These are phyloP conservation scores for Myotis findleyi DNA, from an alignment of 2,797 vertebrate genomes.

Conservation along the genomic window DNA sequence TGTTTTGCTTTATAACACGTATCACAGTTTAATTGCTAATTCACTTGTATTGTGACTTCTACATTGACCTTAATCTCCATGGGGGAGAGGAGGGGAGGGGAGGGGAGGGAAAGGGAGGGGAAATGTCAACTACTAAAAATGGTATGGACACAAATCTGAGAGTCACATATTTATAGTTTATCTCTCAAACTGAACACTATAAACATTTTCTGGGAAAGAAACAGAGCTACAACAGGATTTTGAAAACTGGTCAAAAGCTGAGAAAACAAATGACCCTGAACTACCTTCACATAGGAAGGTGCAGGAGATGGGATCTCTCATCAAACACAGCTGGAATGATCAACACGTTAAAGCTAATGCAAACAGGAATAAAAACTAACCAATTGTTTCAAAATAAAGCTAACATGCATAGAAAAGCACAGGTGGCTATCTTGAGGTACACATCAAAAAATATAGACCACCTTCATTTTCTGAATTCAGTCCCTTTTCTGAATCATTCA, in stretches of 20 bases:
- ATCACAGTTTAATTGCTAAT: neutral
- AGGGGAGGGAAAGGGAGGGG: no score
- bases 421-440: no score
- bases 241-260: neutral
- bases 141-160: neutral
- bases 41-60: neutral
- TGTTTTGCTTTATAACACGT: neutral
- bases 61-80: rapidly evolving
- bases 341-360: neutral
- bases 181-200: neutral
- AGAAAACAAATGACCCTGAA: neutral
- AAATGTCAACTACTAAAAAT: neutral
- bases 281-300: neutral
- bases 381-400: neutral
- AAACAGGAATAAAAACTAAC: neutral
- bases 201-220: neutral
- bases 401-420: neutral
- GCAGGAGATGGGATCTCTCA: neutral
- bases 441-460: neutral
- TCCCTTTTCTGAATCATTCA: neutral
- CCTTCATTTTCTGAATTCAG: neutral
- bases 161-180: neutral
- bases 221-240: neutral
- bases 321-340: neutral
- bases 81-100: no score